Conservation (phyloP, 2,888 invertebrate species). For the Chrysopilus asiliformis region DNA sequence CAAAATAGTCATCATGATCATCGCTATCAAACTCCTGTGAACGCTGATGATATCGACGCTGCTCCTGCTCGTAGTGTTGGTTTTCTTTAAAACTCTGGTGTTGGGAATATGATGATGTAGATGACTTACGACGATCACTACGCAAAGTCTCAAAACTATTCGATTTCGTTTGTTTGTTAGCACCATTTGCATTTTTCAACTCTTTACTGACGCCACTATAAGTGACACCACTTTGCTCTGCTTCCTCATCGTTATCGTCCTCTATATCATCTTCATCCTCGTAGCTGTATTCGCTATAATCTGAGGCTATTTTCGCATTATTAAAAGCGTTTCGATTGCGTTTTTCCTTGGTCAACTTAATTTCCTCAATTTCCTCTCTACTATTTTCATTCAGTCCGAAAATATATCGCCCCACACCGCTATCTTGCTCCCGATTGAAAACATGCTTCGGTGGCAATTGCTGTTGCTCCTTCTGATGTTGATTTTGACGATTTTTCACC, state of each 20-base stretch:
- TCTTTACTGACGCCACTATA: background rate
- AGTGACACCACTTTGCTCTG: background rate
- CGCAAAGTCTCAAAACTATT: too few species aligned
- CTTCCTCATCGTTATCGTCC: background rate
- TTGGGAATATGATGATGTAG: too few species aligned
- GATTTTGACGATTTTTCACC: background rate
- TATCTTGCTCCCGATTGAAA: background rate
- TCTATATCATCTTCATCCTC: background rate
- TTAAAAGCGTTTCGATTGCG: background rate
- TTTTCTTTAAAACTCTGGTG: too few species aligned
- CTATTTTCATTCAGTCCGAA: constrained; percentile 9
- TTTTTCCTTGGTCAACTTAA: background rate
- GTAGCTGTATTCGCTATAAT: background rate
- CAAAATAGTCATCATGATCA: background rate
- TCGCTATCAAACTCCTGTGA: background rate
- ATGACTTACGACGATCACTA: too few species aligned
- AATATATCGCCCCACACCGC: constrained; percentile 9
- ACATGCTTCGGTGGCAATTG: background rate
- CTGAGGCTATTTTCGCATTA: too few species aligned
- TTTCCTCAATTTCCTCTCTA: constrained; percentile 2
- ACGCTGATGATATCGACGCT: background rate
- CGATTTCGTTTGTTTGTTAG: too few species aligned
- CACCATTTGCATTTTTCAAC: background rate
- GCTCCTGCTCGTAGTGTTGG: too few species aligned
- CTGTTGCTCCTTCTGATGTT: constrained; percentile 1